Conservation (phyloP, 2,888 invertebrate species). For the Petrolisthes cinctipes region DNA sequence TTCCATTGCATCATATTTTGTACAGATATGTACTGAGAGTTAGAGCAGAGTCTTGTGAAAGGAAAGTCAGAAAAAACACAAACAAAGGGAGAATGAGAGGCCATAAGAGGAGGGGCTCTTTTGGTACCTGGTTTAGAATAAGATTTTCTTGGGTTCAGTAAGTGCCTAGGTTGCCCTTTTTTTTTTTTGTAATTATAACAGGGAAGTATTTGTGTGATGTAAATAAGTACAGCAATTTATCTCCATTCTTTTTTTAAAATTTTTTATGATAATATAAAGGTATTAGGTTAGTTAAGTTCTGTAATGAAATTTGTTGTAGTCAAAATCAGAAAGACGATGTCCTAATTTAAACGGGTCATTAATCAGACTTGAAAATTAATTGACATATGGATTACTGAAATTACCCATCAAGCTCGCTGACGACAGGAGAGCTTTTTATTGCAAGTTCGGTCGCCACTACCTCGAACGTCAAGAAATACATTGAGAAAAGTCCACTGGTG, state of each 20-base stretch:
- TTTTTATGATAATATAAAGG: slow-evolving; percentile 45
- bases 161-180: slow-evolving; percentile 56
- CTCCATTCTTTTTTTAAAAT: slow-evolving; percentile 38
- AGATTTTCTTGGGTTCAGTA: slow-evolving; percentile 62
- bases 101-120: slow-evolving; percentile 54
- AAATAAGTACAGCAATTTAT: slow-evolving; percentile 52
- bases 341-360: slow-evolving; percentile 29
- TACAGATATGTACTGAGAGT: not conserved
- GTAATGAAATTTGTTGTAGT: slow-evolving; percentile 53
- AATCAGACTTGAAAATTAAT: not conserved
- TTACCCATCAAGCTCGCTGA: too few relatives aligned
- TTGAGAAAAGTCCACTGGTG: slow-evolving; percentile 49
- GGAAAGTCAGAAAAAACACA: slow-evolving; percentile 25
- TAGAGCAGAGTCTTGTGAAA: not conserved
- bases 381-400: too few relatives aligned
- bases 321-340: slow-evolving; percentile 59
- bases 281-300: slow-evolving; percentile 39
- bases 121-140: slow-evolving; percentile 63
- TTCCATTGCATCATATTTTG: not conserved
- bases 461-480: slow-evolving; percentile 59
- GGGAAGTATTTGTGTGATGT: slow-evolving; percentile 54
- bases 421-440: slow-evolving; percentile 4
- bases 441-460: slow-evolving; percentile 54
- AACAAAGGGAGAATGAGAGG: slow-evolving; percentile 33
- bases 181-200: slow-evolving; percentile 44